Conservation (phyloP, 2,888 invertebrate genomes). For the Nezara viridula region DNA sequence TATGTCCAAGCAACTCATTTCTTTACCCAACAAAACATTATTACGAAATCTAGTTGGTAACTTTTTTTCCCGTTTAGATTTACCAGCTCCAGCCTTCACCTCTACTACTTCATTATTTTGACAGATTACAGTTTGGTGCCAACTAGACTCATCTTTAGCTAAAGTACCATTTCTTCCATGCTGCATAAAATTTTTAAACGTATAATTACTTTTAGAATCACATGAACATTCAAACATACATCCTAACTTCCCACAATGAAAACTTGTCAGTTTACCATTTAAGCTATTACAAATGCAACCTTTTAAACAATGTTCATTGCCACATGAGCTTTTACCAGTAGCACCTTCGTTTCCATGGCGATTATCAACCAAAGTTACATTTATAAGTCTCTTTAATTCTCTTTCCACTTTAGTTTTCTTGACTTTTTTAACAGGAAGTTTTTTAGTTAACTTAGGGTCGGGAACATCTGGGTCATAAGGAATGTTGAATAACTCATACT, state of each 20-base stretch:
- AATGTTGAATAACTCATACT: neutral
- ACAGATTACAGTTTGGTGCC: slow-evolving; percentile 54
- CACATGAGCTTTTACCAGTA: slow-evolving; percentile 25
- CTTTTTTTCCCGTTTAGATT: slow-evolving; percentile 55
- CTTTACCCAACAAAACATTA: slow-evolving; percentile 57
- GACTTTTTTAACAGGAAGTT: slow-evolving; percentile 19
- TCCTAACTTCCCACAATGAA: neutral
- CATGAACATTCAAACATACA: slow-evolving; percentile 56
- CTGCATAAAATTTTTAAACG: neutral
- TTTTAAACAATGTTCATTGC: slow-evolving; percentile 49
- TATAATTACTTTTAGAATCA: neutral
- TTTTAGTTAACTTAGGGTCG: neutral
- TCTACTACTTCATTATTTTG: slow-evolving; percentile 48
- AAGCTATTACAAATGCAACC: slow-evolving; percentile 50
- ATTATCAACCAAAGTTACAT: slow-evolving; percentile 52
- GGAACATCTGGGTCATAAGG: slow-evolving; percentile 45
- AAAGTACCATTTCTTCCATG: neutral
- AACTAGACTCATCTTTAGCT: slow-evolving; percentile 51
- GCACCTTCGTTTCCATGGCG: neutral
- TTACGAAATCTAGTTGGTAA: slow-evolving; percentile 49
- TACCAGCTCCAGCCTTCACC: slow-evolving; percentile 27
- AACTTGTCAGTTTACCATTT: slow-evolving; percentile 11
- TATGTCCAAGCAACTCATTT: slow-evolving; percentile 25
- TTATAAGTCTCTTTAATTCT: slow-evolving; percentile 44
- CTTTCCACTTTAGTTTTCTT: slow-evolving; percentile 53